These are phyloP conservation scores for Scaeva pyrastri DNA, from an alignment of 2,888 invertebrate species.

Conservation along the genomic window DNA sequence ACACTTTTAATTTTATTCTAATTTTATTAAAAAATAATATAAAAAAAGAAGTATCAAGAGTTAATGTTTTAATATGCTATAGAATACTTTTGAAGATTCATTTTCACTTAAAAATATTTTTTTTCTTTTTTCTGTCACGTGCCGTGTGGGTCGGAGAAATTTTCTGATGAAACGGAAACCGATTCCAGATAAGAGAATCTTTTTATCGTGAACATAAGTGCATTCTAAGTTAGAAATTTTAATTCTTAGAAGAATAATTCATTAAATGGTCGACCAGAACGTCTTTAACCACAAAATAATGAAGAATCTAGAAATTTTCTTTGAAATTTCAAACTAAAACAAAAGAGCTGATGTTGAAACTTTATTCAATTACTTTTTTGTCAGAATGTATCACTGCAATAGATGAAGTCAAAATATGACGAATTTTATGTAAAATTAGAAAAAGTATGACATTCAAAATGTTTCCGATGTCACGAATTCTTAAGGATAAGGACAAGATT, in stretches of 20 bases:
- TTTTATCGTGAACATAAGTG: too few relatives aligned
- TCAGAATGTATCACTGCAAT: too few relatives aligned
- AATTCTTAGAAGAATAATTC: not conserved
- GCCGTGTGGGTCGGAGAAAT: not conserved
- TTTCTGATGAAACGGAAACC: not conserved
- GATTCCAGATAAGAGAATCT: not conserved
- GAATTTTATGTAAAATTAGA: too few relatives aligned
- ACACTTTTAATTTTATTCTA: conserved; percentile 59
- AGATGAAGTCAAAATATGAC: too few relatives aligned
- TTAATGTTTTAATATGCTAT: conserved; percentile 11
- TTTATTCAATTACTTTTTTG: not conserved
- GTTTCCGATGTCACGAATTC: too few relatives aligned
- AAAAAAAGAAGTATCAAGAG: not conserved
- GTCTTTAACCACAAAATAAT: too few relatives aligned
- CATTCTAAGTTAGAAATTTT: not conserved
- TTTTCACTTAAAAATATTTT: conserved; percentile 1
- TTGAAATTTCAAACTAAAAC: not conserved
- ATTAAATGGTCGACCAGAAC: too few relatives aligned
- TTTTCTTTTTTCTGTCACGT: conserved; percentile 3
- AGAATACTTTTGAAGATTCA: conserved; percentile 39
- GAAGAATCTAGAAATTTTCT: not conserved
- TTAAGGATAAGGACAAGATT: too few relatives aligned
- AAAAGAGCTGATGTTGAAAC: conserved; percentile 3
- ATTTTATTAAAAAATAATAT: conserved; percentile 57
- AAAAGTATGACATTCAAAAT: too few relatives aligned